Evolutionary conservation across 1,140 invertebrate species (phyloP).

Genomic region (Diorhabda carinulata): DNA sequence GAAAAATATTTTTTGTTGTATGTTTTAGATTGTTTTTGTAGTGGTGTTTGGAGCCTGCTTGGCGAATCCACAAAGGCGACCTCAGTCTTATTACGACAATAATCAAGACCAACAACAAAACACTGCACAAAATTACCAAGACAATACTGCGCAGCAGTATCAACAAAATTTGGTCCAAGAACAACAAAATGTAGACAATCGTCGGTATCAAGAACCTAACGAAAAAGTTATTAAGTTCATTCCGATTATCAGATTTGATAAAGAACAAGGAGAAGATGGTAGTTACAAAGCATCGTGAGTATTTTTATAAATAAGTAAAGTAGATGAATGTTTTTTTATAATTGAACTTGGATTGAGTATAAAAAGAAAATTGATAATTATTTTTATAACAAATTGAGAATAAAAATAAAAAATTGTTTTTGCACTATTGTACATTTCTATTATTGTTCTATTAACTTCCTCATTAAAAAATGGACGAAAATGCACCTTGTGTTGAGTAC

Average conservation of each 20-base stretch:
- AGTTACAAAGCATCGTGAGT: slow-evolving; percentile 73
- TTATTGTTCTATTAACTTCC: too few relatives aligned
- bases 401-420: too few relatives aligned
- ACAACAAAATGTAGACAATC: neutral
- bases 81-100: slow-evolving; percentile 8
- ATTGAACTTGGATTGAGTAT: too few relatives aligned
- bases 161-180: neutral
- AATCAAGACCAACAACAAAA: neutral
- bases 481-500: too few relatives aligned
- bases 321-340: neutral
- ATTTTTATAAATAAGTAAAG: neutral
- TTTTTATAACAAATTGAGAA: too few relatives aligned
- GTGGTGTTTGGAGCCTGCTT: slow-evolving; percentile 13
- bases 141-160: neutral
- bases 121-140: neutral
- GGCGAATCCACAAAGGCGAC: slow-evolving; percentile 13
- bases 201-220: slow-evolving; percentile 36
- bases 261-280: slow-evolving; percentile 73
- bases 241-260: slow-evolving; percentile 74
- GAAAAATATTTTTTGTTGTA: too few relatives aligned
- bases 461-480: too few relatives aligned
- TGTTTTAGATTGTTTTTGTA: slow-evolving; percentile 12
- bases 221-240: slow-evolving; percentile 61
- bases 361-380: too few relatives aligned
- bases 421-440: too few relatives aligned